Conservation (phyloP, 2,113 vertebrate genomes). For the Psittacula cyanocephala region DNA sequence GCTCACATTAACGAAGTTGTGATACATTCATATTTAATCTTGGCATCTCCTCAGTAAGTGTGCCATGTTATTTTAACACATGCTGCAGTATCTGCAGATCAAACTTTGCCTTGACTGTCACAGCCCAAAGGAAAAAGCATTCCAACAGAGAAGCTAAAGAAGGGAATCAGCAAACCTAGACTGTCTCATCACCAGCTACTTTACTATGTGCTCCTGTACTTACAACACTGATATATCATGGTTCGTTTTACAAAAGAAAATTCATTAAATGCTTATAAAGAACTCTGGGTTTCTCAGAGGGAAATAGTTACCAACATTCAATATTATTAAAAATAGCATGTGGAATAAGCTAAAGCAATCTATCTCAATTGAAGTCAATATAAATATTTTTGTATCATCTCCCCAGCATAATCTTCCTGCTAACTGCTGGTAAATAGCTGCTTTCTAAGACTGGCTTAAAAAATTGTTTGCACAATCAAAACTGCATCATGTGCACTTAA, state of each 20-base stretch:
- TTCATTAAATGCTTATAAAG: slow-evolving; percentile 32
- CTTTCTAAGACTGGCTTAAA: slow-evolving; percentile 47
- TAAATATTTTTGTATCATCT: slow-evolving; percentile 33
- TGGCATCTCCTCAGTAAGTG: neutral
- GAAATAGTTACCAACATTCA: neutral
- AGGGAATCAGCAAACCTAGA: neutral
- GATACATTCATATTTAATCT: neutral
- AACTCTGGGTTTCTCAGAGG: neutral
- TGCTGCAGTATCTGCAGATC: neutral
- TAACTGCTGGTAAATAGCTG: slow-evolving; percentile 33
- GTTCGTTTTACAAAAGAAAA: slow-evolving; percentile 1
- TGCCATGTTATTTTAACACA: neutral
- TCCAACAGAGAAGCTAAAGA: neutral
- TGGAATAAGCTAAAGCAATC: slow-evolving; percentile 37
- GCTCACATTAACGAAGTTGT: neutral
- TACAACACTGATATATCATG: neutral
- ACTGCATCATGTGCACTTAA: slow-evolving; percentile 40
- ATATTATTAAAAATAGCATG: slow-evolving; percentile 29
- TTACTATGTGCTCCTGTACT: neutral
- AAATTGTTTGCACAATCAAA: slow-evolving; percentile 28
- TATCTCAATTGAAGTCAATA: slow-evolving; percentile 50
- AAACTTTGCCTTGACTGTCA: neutral
- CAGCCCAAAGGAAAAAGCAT: neutral
- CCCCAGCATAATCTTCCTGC: slow-evolving; percentile 11
- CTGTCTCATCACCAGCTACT: neutral